Conservation (phyloP, 2,113 vertebrate genomes). For the Sinocyclocheilus rhinocerous region DNA sequence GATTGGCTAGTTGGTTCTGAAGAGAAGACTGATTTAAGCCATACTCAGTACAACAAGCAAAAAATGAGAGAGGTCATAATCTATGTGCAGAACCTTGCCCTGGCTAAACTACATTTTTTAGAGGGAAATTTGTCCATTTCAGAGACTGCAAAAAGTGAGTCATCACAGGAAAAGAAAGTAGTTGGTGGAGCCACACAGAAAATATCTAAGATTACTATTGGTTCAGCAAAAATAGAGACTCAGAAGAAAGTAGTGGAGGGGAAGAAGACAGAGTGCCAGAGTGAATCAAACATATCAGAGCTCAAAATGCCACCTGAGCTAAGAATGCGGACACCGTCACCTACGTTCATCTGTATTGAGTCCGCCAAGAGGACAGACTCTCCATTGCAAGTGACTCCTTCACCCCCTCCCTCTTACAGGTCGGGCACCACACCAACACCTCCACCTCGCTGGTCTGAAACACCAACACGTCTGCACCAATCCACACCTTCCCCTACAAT, state of each 20-base stretch:
- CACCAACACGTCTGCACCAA: conserved; percentile 66
- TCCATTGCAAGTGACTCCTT: conserved; percentile 71
- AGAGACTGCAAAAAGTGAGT: conserved; percentile 65
- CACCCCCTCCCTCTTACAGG: conserved; percentile 73
- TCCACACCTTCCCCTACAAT: conserved; percentile 79
- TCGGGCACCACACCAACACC: conserved; percentile 71
- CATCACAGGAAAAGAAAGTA: conserved; percentile 65
- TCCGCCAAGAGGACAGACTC: conserved; percentile 79
- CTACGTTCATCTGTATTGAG: conserved; percentile 90
- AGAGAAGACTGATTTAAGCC: conserved; percentile 74
- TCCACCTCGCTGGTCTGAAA: conserved; percentile 68
- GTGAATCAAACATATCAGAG: conserved; percentile 64
- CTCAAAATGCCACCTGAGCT: conserved; percentile 73
- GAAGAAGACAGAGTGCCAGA: conserved; percentile 66
- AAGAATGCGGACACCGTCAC: conserved; percentile 82
- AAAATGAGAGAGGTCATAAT: conserved; percentile 81
- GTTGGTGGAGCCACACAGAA: conserved; percentile 63
- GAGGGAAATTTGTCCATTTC: conserved; percentile 67
- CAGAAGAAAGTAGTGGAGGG: conserved; percentile 68
- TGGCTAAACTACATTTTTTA: conserved; percentile 75
- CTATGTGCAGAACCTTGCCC: conserved; percentile 74
- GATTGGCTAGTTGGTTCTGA: conserved; percentile 79
- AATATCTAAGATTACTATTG: conserved; percentile 71
- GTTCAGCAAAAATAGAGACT: conserved; percentile 68
- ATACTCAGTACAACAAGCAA: conserved; percentile 77